A percentile compares a stretch with the other conserved stretches of the same genome.
Evolutionary conservation across 2,113 vertebrate genomes (phyloP).

Genomic region (Drymodes brunneopygia): DNA sequence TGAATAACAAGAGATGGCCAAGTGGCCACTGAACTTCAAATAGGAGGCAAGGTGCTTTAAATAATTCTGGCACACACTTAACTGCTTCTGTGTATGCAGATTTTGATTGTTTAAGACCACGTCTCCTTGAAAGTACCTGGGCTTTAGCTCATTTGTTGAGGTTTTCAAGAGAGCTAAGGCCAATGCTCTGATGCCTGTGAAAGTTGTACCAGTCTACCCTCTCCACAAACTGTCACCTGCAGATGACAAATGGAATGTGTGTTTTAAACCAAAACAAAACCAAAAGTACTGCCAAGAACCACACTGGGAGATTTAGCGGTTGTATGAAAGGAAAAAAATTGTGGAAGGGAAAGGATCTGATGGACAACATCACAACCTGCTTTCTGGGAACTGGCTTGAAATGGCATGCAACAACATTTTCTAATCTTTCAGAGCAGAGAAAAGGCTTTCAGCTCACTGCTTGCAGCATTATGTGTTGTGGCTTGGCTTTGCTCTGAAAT

Average conservation of each 20-base stretch:
- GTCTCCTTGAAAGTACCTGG: not conserved
- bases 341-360: not conserved
- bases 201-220: not conserved
- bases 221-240: not conserved
- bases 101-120: not conserved
- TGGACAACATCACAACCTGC: fast-evolving
- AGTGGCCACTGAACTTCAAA: not conserved
- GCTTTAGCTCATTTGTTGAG: not conserved
- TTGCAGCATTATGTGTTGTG: not conserved
- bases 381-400: not conserved
- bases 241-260: not conserved
- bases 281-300: not conserved
- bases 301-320: not conserved
- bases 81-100: not conserved
- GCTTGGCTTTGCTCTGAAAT: not conserved
- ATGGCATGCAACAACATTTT: not conserved
- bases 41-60: not conserved
- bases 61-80: not conserved
- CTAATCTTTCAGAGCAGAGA: not conserved
- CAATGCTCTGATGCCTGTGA: not conserved
- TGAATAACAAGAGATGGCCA: not conserved
- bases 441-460: not conserved
- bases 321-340: not conserved
- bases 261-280: not conserved
- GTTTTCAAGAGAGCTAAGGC: not conserved